These are phyloP conservation scores for Mallotus villosus DNA, from an alignment of 2,797 vertebrate genomes.

Conservation along the genomic window DNA sequence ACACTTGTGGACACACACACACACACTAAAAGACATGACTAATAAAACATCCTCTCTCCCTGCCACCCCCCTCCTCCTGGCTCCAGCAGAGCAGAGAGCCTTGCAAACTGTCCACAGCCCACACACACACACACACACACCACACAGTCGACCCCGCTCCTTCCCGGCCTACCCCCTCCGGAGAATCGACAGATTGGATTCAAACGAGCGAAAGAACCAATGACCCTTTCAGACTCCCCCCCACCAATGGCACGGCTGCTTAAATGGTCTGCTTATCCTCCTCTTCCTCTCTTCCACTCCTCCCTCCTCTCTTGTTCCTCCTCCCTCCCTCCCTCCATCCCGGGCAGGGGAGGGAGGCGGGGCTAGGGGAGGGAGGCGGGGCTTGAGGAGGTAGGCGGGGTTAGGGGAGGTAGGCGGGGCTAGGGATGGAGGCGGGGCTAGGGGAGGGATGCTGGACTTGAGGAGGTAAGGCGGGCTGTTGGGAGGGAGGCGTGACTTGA, in stretches of 20 bases:
- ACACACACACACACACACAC: too few relatives aligned
- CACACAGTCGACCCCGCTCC: too few relatives aligned
- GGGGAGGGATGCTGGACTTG: too few relatives aligned
- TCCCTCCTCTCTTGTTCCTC: background rate
- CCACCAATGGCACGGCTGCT: background rate
- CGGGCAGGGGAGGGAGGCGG: too few relatives aligned
- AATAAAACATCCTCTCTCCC: conserved; percentile 10
- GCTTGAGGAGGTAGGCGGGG: too few relatives aligned
- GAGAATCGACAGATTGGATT: conserved; percentile 4
- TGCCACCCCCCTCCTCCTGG: background rate
- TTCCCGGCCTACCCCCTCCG: too few relatives aligned
- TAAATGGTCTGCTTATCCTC: background rate
- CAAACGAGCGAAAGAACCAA: background rate
- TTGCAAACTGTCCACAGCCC: background rate
- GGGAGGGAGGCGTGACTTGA: too few relatives aligned
- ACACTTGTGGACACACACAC: background rate
- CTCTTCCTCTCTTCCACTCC: background rate
- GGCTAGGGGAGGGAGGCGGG: background rate
- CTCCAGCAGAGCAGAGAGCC: background rate
- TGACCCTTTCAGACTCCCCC: background rate
- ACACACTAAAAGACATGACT: background rate
- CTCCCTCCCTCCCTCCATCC: too few relatives aligned
- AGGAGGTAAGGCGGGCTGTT: background rate
- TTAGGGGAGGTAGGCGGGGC: too few relatives aligned
- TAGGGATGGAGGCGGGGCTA: too few relatives aligned